Evolutionary conservation across 2,797 vertebrate species (phyloP).

Genomic region (Microtus agrestis): DNA sequence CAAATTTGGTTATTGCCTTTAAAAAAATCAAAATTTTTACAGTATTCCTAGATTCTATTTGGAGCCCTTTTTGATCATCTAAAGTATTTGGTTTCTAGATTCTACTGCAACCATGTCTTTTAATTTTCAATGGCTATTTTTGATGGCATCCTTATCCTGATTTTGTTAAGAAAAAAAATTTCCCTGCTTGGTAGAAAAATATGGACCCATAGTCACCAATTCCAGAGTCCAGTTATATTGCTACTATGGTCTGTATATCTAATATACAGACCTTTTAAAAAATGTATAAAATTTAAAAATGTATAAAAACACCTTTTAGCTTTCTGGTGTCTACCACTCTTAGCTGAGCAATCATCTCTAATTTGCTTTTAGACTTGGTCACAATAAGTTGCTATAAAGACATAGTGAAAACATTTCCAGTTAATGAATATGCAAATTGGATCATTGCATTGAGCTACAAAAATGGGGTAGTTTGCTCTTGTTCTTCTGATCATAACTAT

Average conservation of each 20-base stretch:
- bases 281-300: too few relatives aligned
- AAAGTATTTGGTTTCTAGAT: background rate
- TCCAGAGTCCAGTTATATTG: background rate
- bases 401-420: background rate
- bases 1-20: background rate
- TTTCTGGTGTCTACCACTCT: background rate
- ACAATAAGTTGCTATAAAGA: background rate
- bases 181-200: background rate
- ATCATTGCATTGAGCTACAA: background rate
- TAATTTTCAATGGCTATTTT: background rate
- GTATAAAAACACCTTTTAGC: background rate
- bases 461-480: background rate
- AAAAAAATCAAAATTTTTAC: background rate
- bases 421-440: background rate
- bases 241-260: background rate
- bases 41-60: background rate
- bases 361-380: slow-evolving; percentile 24
- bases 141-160: background rate
- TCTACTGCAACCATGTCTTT: background rate
- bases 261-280: background rate
- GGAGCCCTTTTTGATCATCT: background rate
- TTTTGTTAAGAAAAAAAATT: slow-evolving; percentile 10
- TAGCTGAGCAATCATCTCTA: background rate
- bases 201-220: background rate
- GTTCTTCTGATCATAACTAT: background rate